phyloP scores from a whole-genome alignment of 2,888 invertebrate genomes.

The Acleris emargana region DNA sequence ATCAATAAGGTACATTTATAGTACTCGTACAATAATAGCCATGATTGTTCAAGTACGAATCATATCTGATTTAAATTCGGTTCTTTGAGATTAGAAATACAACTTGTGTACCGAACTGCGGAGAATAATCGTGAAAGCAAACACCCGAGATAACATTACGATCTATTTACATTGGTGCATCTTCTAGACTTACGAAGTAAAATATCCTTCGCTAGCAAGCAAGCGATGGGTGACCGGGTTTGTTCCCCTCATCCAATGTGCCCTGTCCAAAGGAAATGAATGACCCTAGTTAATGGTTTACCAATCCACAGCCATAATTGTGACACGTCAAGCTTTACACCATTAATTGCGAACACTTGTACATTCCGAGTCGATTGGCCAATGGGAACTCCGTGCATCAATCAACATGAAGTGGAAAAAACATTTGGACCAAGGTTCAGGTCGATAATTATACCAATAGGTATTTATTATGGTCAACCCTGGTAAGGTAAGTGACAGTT shows the following conservation, averaged over 20 bases:
- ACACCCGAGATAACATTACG: not conserved
- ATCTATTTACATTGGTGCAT: not conserved
- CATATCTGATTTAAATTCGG: conserved; percentile 1
- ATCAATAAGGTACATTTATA: conserved; percentile 23
- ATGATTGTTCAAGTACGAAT: conserved; percentile 8
- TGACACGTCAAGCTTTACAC: not conserved
- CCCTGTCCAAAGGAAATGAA: not conserved
- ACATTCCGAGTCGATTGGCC: conserved; percentile 8
- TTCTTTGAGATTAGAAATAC: conserved; percentile 1
- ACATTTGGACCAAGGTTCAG: not conserved
- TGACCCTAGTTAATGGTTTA: conserved; percentile 1
- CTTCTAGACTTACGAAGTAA: not conserved
- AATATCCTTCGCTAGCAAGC: not conserved
- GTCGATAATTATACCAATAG: not conserved
- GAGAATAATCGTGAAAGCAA: too few species aligned
- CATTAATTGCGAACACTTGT: conserved; percentile 3
- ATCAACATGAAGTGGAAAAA: not conserved
- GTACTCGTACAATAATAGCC: conserved; percentile 24
- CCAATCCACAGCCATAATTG: conserved; percentile 1
- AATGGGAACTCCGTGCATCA: not conserved
- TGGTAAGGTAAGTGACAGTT: not conserved
- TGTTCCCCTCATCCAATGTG: not conserved
- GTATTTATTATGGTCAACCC: not conserved
- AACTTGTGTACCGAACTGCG: not conserved
- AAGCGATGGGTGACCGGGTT: not conserved